phyloP scores from a whole-genome alignment of 2,797 vertebrate species.

The Luscinia luscinia region DNA sequence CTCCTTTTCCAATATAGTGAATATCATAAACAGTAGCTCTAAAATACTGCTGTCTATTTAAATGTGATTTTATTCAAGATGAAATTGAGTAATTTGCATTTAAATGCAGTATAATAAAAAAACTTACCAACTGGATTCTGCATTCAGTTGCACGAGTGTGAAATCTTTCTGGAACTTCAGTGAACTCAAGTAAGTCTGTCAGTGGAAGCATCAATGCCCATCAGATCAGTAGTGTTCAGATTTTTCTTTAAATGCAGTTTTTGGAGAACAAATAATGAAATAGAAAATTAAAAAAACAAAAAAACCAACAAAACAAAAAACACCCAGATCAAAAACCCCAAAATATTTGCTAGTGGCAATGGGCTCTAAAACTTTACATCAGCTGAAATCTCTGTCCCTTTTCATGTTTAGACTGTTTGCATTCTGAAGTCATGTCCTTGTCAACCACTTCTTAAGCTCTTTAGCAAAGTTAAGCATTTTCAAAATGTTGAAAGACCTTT shows the following conservation, averaged over 20 bases:
- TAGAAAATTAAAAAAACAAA: not conserved
- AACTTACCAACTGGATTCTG: not conserved
- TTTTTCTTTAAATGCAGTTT: not conserved
- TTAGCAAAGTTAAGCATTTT: not conserved
- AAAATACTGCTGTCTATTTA: not conserved
- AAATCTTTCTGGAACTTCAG: not conserved
- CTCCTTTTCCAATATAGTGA: not conserved
- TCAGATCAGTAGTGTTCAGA: not conserved
- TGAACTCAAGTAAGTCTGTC: not conserved
- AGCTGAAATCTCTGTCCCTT: not conserved
- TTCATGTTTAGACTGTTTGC: not conserved
- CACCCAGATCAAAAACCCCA: not conserved
- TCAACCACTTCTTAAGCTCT: not conserved
- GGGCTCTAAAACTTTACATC: not conserved
- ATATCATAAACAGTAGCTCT: not conserved
- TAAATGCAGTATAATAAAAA: not conserved
- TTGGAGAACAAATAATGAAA: not conserved
- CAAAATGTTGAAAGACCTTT: not conserved
- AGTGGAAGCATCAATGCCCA: not conserved
- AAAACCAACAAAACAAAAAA: no score
- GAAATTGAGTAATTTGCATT: slow-evolving; percentile 28
- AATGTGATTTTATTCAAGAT: slow-evolving; percentile 4
- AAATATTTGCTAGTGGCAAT: not conserved
- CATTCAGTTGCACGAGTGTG: not conserved
- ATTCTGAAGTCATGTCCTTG: not conserved